Base-by-base conservation (phyloP, 2,113 vertebrate species). In the Tetrax tetrax region DNA sequence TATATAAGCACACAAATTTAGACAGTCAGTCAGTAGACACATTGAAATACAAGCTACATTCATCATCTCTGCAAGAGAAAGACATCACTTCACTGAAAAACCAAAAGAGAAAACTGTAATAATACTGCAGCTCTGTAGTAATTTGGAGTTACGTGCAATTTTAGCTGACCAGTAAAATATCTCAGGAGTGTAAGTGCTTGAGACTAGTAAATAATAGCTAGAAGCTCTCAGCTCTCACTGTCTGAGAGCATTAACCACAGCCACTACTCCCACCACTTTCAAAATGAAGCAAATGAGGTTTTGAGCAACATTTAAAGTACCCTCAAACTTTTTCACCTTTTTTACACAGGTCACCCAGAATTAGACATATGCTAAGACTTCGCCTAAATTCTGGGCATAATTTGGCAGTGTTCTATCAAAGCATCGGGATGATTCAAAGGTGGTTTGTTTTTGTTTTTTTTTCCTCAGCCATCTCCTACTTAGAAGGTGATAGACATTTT, bases 221-320 rank as follows among this genome's bases (percentile, higher is more conserved):
- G 83, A 68, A 76, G 89, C 47, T 96, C 86, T 91, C 71, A 76
- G 89, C 47, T 96, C 86, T 91, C 89, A 76, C 89, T 86, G 94
- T 77, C 83, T 92, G 83, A 80, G 35, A 70, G 70, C 76, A 80
- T 53, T 93, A 76, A 94, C 94, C 89, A 90, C 93, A 97, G 75
- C 6, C 12, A 0, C 79, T 65, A 35, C 75, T 87, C 28, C 50
- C 31, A 35, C 61, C 19, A 65, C 74, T 70, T 45, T 96, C 53
- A 90, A 87, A 80, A 95, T 61, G 5, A 83, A 95, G 83, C 90
- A 91, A 93, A 78, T 78, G 83, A 89, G 68, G 86, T 93, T 97
- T 94, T 88, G 25, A 96, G 75, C 89, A 95, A 71, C 83, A 93
- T 76, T 89, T 78, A 84, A 96, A 84, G 76, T n/a, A 76, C 83